A percentile compares a stretch with the other conserved stretches of the same genome.
Conservation (phyloP, 2,888 invertebrate genomes). For the Patella pellucida region DNA sequence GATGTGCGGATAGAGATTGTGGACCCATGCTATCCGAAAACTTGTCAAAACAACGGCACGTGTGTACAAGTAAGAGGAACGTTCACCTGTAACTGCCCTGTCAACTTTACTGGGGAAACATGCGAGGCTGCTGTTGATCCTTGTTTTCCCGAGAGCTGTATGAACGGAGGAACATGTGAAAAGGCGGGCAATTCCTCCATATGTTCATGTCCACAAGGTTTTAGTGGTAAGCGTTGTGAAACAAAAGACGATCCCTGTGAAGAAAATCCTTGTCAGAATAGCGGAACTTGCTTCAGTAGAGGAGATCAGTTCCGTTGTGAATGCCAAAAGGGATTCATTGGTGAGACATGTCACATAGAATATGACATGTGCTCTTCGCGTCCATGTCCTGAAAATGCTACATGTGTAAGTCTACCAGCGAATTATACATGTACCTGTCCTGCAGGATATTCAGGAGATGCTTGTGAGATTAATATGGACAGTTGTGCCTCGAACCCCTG, state of each 20-base stretch:
- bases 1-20: constrained; percentile 3
- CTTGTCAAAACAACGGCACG: constrained; percentile 15
- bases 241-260: background rate
- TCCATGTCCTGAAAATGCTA: background rate
- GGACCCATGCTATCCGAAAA: constrained; percentile 20
- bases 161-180: background rate
- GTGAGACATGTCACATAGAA: background rate
- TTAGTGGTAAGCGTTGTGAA: background rate
- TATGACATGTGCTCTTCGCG: background rate
- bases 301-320: background rate
- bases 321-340: background rate
- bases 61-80: background rate
- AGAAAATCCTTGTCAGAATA: background rate
- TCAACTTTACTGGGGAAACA: background rate
- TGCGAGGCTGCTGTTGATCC: background rate
- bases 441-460: constrained; percentile 16
- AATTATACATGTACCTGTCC: constrained; percentile 20
- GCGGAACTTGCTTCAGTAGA: background rate
- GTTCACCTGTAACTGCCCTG: background rate
- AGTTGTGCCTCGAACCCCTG: background rate
- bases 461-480: constrained; percentile 22
- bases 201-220: background rate
- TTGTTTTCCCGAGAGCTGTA: background rate
- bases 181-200: background rate
- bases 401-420: background rate